Evolutionary conservation across 2,113 vertebrate species (phyloP).

Genomic region (Eretmochelys imbricata): DNA sequence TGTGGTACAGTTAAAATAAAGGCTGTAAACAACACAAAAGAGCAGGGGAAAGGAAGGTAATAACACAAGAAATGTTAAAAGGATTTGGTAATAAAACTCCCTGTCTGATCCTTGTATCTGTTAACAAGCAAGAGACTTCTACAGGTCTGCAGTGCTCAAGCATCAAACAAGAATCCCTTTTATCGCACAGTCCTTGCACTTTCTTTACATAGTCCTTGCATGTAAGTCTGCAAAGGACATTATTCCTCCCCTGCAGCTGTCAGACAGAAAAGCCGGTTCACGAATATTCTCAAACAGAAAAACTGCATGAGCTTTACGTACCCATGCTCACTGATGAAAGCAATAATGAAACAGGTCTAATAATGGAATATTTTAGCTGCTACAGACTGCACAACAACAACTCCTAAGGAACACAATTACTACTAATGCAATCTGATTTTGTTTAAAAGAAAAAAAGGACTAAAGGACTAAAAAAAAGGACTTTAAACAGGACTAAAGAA

Average conservation of each 20-base stretch:
- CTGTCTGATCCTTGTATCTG: neutral
- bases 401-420: neutral
- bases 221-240: neutral
- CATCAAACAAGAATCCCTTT: neutral
- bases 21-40: neutral
- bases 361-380: neutral
- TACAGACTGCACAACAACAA: neutral
- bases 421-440: neutral
- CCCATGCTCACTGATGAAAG: neutral
- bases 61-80: neutral
- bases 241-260: neutral
- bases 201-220: slow-evolving; percentile 10
- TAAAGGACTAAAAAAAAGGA: neutral
- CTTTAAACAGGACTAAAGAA: neutral
- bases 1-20: neutral
- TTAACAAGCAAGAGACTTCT: neutral
- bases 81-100: neutral
- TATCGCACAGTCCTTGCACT: slow-evolving; percentile 6
- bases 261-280: slow-evolving; percentile 22
- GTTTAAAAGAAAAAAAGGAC: neutral
- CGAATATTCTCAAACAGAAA: neutral
- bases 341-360: neutral
- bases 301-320: neutral
- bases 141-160: neutral
- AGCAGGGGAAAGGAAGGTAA: neutral